Conservation (phyloP, 2,113 vertebrate genomes). For the Leptocoma aspasia region DNA sequence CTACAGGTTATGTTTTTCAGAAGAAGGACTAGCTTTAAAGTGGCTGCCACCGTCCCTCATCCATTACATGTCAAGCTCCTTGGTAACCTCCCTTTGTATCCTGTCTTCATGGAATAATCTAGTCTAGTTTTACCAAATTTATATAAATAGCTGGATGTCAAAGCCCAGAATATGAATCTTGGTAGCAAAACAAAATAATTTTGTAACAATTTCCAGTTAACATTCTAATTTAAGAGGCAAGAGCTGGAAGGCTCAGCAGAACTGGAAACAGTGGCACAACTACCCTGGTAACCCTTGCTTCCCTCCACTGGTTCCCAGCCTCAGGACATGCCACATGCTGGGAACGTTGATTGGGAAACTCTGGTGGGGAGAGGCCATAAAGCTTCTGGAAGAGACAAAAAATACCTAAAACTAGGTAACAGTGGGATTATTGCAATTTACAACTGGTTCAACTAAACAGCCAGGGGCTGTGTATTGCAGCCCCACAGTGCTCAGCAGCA, state of each 20-base stretch:
- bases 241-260: neutral
- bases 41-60: neutral
- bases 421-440: neutral
- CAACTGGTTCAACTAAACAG: neutral
- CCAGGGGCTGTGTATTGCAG: neutral
- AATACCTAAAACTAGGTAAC: neutral
- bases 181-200: neutral
- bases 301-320: fast-evolving
- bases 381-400: neutral
- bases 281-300: neutral
- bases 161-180: neutral
- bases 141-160: neutral
- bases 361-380: neutral
- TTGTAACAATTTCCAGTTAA: neutral
- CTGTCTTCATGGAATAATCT: neutral
- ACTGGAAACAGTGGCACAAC: neutral
- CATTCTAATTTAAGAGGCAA: neutral
- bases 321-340: neutral
- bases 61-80: neutral
- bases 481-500: neutral
- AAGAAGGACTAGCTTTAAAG: neutral
- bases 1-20: neutral
- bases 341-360: neutral
- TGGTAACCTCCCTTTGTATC: neutral
- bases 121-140: neutral